A percentile compares a stretch with the other conserved stretches of the same genome.
These are phyloP conservation scores for Ophthalmolycus amberensis DNA, from an alignment of 2,113 vertebrate genomes.

Conservation along the genomic window DNA sequence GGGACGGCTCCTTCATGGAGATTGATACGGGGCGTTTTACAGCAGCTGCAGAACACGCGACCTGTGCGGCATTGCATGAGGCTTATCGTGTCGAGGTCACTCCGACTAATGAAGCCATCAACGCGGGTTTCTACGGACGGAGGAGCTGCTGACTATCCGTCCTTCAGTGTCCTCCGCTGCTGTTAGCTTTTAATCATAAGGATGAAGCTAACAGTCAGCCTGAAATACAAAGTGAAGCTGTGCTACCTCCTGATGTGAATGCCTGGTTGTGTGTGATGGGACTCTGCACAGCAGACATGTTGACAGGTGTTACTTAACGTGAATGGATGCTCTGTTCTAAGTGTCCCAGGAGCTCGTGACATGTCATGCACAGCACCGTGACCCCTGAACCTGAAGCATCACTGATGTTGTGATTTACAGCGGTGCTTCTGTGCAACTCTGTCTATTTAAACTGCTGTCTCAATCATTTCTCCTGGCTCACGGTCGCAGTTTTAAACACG, in stretches of 20 bases:
- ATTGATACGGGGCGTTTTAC: constrained; percentile 58
- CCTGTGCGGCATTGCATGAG: constrained; percentile 42
- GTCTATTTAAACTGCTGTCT: too few species aligned
- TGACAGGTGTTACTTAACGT: too few species aligned
- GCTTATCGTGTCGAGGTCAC: constrained; percentile 47
- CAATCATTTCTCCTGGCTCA: too few species aligned
- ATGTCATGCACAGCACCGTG: too few species aligned
- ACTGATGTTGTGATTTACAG: too few species aligned
- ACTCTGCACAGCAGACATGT: too few species aligned
- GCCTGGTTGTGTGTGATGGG: too few species aligned
- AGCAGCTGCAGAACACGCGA: constrained; percentile 64
- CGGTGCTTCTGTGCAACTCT: too few species aligned
- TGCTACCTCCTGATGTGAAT: background rate
- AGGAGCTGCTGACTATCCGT: constrained; percentile 3
- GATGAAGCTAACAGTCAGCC: background rate
- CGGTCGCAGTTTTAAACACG: too few species aligned
- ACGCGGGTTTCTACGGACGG: constrained; percentile 15
- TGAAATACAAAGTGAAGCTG: background rate
- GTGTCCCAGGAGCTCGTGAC: too few species aligned
- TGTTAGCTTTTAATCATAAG: constrained; percentile 8
- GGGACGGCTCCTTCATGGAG: constrained; percentile 57
- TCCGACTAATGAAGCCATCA: constrained; percentile 58
- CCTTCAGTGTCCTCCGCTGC: constrained; percentile 41
- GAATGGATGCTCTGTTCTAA: too few species aligned
- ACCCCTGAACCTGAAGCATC: too few species aligned